phyloP scores from a whole-genome alignment of 2,888 invertebrate genomes.

The Machimus rusticus region DNA sequence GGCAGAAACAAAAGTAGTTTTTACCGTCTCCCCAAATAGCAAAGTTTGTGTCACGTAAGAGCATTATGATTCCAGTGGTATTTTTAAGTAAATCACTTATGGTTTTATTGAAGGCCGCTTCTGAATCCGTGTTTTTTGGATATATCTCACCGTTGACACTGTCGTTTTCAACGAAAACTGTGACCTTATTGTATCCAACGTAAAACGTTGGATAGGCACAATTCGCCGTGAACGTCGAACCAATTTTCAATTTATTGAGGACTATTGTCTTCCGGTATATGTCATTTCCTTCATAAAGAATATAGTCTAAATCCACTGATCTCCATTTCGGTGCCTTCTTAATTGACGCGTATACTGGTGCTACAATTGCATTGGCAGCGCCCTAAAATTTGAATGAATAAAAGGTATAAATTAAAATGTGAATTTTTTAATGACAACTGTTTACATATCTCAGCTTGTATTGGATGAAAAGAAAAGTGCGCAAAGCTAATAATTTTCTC shows the following conservation, averaged over 20 bases:
- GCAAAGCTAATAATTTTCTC: too few relatives aligned
- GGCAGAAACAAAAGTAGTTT: constrained; percentile 43
- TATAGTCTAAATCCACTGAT: constrained; percentile 43
- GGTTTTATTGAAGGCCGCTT: background rate
- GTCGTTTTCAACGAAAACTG: constrained; percentile 46
- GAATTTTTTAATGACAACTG: too few relatives aligned
- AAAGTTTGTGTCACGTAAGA: constrained; percentile 44
- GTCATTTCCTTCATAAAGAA: constrained; percentile 48
- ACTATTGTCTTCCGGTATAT: constrained; percentile 46
- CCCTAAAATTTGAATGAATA: constrained; percentile 45
- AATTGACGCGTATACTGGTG: constrained; percentile 45
- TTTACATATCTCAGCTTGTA: too few relatives aligned
- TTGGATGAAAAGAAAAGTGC: too few relatives aligned
- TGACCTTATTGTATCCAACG: constrained; percentile 45
- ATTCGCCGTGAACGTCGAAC: constrained; percentile 47
- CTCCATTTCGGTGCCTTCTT: constrained; percentile 42
- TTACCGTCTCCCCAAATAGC: constrained; percentile 49
- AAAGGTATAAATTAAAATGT: background rate
- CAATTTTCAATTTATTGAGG: constrained; percentile 42
- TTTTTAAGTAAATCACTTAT: constrained; percentile 41
- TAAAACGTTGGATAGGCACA: constrained; percentile 50
- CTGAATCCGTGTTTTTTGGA: background rate
- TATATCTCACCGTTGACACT: constrained; percentile 21
- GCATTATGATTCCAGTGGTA: constrained; percentile 46
- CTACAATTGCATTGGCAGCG: constrained; percentile 49